A percentile compares a stretch with the other conserved stretches of the same genome.
These are phyloP conservation scores for Thalassaphorura encarpata DNA, from an alignment of 1,140 invertebrate species.

Conservation along the genomic window DNA sequence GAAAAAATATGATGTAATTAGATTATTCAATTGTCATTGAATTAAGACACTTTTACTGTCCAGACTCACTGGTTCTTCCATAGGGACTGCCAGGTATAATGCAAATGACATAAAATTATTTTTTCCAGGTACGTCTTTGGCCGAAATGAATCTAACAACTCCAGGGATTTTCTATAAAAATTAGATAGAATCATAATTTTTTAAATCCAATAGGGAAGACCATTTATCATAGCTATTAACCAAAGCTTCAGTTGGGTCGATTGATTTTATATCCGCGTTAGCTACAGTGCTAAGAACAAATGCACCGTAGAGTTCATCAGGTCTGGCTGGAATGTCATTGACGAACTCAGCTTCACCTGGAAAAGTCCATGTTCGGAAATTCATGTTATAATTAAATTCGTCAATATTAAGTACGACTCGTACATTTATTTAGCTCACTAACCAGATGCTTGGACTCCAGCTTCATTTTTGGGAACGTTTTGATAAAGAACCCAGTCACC, in stretches of 20 bases:
- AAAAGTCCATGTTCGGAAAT: constrained; percentile 39
- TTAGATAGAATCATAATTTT: constrained; percentile 14
- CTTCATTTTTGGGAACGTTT: constrained; percentile 41
- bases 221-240: constrained; percentile 29
- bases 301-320: constrained; percentile 38
- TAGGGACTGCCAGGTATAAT: background rate
- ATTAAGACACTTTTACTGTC: too few species aligned
- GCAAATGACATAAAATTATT: constrained; percentile 28
- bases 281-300: constrained; percentile 39
- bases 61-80: too few species aligned
- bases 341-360: constrained; percentile 41
- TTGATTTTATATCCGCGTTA: constrained; percentile 34
- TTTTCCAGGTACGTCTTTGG: constrained; percentile 37
- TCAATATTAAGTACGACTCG: constrained; percentile 33
- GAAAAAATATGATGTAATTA: background rate
- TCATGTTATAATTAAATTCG: background rate
- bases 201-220: too few species aligned
- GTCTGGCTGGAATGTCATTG: constrained; percentile 39
- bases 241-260: constrained; percentile 35
- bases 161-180: constrained; percentile 31
- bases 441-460: constrained; percentile 42
- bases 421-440: constrained; percentile 38
- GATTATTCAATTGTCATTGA: too few species aligned
- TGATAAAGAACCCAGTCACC: constrained; percentile 35
- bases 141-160: constrained; percentile 37